Conservation (phyloP, 2,888 invertebrate genomes). For the Ethmia dodecea region DNA sequence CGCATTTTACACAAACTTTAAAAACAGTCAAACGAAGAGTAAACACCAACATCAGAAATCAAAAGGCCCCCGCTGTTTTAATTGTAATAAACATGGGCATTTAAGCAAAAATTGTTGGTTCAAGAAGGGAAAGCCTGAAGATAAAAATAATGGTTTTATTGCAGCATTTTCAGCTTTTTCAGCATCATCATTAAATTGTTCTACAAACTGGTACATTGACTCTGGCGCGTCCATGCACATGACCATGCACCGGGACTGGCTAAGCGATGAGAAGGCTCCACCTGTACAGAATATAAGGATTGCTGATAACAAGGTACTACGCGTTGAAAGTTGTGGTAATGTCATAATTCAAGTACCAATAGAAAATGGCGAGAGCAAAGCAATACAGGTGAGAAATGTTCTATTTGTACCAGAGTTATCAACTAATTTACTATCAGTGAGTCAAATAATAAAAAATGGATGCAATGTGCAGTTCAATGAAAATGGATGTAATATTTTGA, state of each 20-base stretch:
- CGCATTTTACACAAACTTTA: not conserved
- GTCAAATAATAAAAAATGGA: conserved; percentile 17
- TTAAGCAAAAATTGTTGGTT: conserved; percentile 11
- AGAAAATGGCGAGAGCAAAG: conserved; percentile 2
- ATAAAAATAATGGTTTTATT: conserved; percentile 4
- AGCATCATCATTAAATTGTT: not conserved
- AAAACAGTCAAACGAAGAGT: not conserved
- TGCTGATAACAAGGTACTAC: conserved; percentile 15
- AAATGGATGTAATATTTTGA: conserved; percentile 17
- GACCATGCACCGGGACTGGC: conserved; percentile 15
- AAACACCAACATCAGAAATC: not conserved
- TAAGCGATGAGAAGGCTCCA: conserved; percentile 15
- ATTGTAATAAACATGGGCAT: conserved; percentile 17
- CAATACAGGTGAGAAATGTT: not conserved
- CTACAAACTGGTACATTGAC: conserved; percentile 18
- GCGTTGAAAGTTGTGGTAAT: conserved; percentile 16
- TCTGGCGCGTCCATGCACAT: conserved; percentile 24
- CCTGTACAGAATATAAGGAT: conserved; percentile 15
- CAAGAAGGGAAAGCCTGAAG: not conserved
- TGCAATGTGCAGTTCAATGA: too few relatives aligned
- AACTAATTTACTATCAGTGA: too few relatives aligned
- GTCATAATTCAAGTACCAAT: conserved; percentile 9
- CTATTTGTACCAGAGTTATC: too few relatives aligned
- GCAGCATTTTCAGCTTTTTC: conserved; percentile 19
- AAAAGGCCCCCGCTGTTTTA: conserved; percentile 11